Conservation (phyloP, 2,888 invertebrate species). For the Agrypnus murinus region DNA sequence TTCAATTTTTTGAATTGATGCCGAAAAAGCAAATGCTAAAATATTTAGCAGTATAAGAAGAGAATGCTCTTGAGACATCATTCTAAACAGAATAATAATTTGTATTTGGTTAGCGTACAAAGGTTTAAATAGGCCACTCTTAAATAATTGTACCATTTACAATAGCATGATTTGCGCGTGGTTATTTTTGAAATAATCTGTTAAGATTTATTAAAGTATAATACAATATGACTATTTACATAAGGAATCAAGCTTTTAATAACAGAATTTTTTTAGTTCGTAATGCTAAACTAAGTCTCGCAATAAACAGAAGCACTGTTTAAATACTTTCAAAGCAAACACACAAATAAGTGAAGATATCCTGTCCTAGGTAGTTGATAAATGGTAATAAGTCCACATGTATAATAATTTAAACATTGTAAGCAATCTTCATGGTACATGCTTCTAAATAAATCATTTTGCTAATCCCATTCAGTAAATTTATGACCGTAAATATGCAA, state of each 20-base stretch:
- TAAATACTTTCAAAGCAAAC: background rate
- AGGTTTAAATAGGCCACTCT: slow-evolving; percentile 46
- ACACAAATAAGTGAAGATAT: background rate
- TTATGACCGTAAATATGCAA: background rate
- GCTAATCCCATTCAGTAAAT: slow-evolving; percentile 6
- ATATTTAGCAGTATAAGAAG: background rate
- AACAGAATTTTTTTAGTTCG: background rate
- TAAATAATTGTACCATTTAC: slow-evolving; percentile 39
- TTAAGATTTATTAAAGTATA: slow-evolving; percentile 24
- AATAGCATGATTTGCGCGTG: slow-evolving; percentile 38
- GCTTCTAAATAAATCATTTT: slow-evolving; percentile 16
- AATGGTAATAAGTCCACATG: background rate
- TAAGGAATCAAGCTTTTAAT: background rate
- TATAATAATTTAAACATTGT: slow-evolving; percentile 13
- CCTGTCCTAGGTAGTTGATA: slow-evolving; percentile 13
- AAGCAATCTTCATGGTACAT: slow-evolving; percentile 1
- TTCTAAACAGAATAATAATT: slow-evolving; percentile 34
- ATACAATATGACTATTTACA: slow-evolving; percentile 21
- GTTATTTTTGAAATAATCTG: slow-evolving; percentile 30
- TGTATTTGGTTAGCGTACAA: slow-evolving; percentile 38
- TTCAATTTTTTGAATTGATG: slow-evolving; percentile 29
- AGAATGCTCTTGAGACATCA: slow-evolving; percentile 18
- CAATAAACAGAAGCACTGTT: background rate
- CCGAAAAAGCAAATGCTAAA: slow-evolving; percentile 3
- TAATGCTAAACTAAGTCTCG: background rate